A percentile compares a stretch with the other conserved stretches of the same genome.
phyloP scores from a whole-genome alignment of 2,888 invertebrate species.

The Netelia virgata region DNA sequence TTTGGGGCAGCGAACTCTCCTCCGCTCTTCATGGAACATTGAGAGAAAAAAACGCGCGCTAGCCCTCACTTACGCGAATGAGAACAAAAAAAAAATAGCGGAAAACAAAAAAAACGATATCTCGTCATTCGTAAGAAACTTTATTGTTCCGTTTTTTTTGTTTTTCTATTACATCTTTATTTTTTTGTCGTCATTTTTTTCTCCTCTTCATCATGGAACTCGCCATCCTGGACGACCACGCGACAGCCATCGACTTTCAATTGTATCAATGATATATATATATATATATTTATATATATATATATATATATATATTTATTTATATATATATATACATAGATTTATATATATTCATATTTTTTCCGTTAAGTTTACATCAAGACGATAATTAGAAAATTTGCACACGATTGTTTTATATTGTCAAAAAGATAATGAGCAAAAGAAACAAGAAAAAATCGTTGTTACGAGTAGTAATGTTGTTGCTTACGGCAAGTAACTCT shows the following conservation, averaged over 20 bases:
- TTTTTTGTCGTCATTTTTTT: constrained; percentile 17
- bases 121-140: constrained; percentile 4
- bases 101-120: not conserved
- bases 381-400: constrained; percentile 41
- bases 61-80: not conserved
- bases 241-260: constrained; percentile 51
- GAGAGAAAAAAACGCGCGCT: not conserved
- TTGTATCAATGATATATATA: constrained; percentile 48
- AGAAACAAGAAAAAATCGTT: constrained; percentile 41
- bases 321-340: constrained; percentile 34
- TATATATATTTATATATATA: constrained; percentile 14
- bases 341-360: constrained; percentile 60
- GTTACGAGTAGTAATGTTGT: constrained; percentile 56
- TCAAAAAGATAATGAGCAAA: constrained; percentile 36
- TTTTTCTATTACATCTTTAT: constrained; percentile 33
- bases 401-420: constrained; percentile 64
- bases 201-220: constrained; percentile 29
- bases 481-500: constrained; percentile 57
- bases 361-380: constrained; percentile 53
- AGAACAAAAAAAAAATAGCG: not conserved
- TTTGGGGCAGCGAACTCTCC: constrained; percentile 8
- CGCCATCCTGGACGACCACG: constrained; percentile 47
- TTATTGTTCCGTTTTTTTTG: constrained; percentile 30
- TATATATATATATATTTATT: constrained; percentile 28
- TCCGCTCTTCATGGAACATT: constrained; percentile 23